These are phyloP conservation scores for Drosophila fungiperda DNA, from an alignment of 2,888 invertebrate species.

Conservation along the genomic window DNA sequence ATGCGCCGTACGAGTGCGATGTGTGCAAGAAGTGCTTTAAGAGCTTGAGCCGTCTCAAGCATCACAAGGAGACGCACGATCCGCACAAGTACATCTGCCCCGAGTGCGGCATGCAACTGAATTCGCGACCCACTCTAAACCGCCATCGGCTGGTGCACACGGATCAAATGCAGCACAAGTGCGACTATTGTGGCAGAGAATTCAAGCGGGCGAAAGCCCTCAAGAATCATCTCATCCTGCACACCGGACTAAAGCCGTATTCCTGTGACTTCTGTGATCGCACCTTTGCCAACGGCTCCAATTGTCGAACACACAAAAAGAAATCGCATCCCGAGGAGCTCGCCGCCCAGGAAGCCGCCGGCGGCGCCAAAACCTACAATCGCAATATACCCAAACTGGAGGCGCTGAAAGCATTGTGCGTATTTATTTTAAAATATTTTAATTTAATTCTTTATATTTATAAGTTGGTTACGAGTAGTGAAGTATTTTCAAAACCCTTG, in stretches of 20 bases:
- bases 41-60: conserved; percentile 79
- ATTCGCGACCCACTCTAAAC: conserved; percentile 80
- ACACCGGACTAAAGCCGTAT: conserved; percentile 84
- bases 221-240: conserved; percentile 84
- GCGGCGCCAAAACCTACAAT: conserved; percentile 78
- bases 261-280: conserved; percentile 85
- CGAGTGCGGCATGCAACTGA: conserved; percentile 81
- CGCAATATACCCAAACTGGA: conserved; percentile 85
- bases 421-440: not conserved
- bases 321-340: conserved; percentile 84
- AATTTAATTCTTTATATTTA: not conserved
- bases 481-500: not conserved
- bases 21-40: conserved; percentile 85
- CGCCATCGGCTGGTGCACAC: conserved; percentile 83
- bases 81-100: conserved; percentile 83
- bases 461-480: not conserved
- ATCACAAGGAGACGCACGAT: conserved; percentile 83
- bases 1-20: conserved; percentile 85
- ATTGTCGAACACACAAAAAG: conserved; percentile 85
- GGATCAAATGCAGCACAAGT: conserved; percentile 83
- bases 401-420: conserved; percentile 83
- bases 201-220: conserved; percentile 85
- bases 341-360: conserved; percentile 84
- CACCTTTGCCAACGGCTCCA: conserved; percentile 85
- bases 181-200: conserved; percentile 83